phyloP scores from a whole-genome alignment of 2,888 invertebrate species.

The Stenchaetothrips biformis region DNA sequence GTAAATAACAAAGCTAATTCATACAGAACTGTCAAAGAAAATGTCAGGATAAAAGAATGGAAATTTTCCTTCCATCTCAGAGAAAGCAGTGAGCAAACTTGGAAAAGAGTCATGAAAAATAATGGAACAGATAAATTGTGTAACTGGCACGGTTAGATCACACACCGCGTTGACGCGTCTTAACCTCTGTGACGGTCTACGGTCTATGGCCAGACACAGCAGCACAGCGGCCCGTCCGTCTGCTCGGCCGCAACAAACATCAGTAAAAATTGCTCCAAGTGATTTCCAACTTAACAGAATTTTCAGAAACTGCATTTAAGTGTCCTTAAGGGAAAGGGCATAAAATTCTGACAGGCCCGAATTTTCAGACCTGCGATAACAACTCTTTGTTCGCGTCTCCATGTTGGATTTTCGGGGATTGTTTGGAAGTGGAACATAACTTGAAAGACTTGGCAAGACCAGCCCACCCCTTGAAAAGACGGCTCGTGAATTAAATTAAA shows the following conservation, averaged over 20 bases:
- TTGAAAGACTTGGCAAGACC: not conserved
- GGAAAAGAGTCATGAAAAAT: not conserved
- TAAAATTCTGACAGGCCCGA: not conserved
- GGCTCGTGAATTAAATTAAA: not conserved
- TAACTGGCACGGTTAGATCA: not conserved
- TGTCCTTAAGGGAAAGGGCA: not conserved
- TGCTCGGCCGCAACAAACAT: not conserved
- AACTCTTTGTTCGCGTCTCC: conserved; percentile 36
- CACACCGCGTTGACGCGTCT: conserved; percentile 10
- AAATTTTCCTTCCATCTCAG: not conserved
- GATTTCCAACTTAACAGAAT: no score
- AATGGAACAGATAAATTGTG: not conserved
- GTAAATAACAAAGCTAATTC: not conserved
- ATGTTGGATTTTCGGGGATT: conserved; percentile 34
- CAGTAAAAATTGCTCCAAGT: not conserved
- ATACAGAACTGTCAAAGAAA: not conserved
- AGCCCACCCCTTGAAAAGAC: not conserved
- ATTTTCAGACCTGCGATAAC: not conserved
- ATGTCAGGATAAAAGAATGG: not conserved
- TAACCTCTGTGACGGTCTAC: not conserved
- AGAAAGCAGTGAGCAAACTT: not conserved
- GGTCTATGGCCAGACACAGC: not conserved
- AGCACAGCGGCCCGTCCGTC: not conserved
- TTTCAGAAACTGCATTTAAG: no score
- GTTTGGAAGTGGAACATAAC: not conserved